Percentiles rank a stretch among this genome's conserved stretches.
These are phyloP conservation scores for Rafetus swinhoei DNA, from an alignment of 2,113 vertebrate species.

Conservation along the genomic window DNA sequence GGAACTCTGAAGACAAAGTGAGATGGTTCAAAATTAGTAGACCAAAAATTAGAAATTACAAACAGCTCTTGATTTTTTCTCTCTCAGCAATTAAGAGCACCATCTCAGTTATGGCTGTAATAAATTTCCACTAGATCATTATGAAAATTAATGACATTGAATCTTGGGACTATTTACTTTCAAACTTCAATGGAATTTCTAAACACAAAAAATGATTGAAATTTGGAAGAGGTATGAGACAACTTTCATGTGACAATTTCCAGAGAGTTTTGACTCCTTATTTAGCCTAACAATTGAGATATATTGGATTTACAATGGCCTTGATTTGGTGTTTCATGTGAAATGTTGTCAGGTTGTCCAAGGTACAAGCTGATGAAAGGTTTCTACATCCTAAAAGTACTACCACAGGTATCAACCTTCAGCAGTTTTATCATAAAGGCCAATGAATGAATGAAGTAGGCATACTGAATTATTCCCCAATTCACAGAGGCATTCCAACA, in stretches of 20 bases:
- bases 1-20: neutral
- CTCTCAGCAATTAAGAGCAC: neutral
- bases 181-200: neutral
- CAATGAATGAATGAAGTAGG: neutral
- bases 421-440: neutral
- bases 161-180: neutral
- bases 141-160: neutral
- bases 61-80: neutral
- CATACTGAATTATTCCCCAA: neutral
- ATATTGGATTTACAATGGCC: neutral
- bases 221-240: neutral
- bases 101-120: neutral
- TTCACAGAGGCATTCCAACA: neutral
- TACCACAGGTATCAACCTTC: neutral
- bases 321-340: neutral
- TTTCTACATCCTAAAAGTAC: neutral
- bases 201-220: neutral
- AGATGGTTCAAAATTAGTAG: neutral
- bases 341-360: neutral
- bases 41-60: neutral
- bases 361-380: neutral
- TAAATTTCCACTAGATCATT: neutral
- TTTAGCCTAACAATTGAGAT: neutral
- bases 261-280: neutral
- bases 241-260: neutral